These are phyloP conservation scores for Centropristis striata DNA, from an alignment of 2,113 vertebrate species.

Conservation along the genomic window DNA sequence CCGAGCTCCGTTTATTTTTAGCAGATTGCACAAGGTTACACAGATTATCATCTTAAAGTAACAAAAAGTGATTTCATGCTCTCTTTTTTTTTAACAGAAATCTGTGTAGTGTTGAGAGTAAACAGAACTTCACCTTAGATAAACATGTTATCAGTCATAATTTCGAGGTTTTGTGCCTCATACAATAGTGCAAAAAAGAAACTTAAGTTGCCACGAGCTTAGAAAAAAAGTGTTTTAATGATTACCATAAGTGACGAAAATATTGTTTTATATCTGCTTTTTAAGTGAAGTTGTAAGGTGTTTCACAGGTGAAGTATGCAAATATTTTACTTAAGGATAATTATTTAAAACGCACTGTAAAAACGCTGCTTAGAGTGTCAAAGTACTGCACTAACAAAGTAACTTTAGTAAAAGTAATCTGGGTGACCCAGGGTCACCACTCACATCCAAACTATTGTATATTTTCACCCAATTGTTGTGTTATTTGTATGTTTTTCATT, in stretches of 20 bases:
- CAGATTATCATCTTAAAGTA: background rate
- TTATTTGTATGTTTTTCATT: no score
- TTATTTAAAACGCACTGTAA: no score
- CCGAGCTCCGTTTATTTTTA: background rate
- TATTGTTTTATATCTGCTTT: background rate
- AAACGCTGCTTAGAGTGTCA: no score
- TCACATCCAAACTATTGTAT: no score
- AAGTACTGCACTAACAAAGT: no score
- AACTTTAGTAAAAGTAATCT: no score
- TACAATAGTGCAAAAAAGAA: background rate
- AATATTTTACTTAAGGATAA: no score
- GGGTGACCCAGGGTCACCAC: no score
- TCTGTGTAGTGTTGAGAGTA: background rate
- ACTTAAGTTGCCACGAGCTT: background rate
- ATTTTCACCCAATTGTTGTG: no score
- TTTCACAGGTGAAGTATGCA: no score
- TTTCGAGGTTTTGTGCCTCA: background rate
- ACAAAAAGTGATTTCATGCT: background rate
- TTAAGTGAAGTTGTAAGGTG: background rate
- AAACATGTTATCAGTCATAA: background rate
- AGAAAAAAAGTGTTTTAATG: background rate
- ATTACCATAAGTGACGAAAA: no score
- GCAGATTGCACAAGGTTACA: background rate
- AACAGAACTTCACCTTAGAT: constrained; percentile 14
- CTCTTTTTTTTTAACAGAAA: background rate